Evolutionary conservation across 1,140 invertebrate species (phyloP).

Genomic region (Aradophagus sp.): DNA sequence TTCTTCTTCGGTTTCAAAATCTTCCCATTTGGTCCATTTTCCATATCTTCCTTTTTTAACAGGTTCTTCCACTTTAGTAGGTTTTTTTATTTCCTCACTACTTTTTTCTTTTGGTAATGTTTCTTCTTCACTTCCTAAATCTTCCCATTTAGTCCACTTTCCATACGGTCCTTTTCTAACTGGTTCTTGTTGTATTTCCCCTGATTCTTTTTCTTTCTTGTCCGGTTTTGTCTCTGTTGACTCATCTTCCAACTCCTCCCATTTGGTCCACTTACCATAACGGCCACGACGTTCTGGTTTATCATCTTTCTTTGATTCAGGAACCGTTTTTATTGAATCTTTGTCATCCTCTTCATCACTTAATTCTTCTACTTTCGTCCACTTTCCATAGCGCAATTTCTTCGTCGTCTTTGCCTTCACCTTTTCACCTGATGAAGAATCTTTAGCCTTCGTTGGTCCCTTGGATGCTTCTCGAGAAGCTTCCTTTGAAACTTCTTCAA

Average conservation of each 20-base stretch:
- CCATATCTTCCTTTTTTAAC: conserved; percentile 25
- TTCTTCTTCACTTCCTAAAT: conserved; percentile 7
- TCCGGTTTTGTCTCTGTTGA: conserved; percentile 14
- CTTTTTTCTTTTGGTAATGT: neutral
- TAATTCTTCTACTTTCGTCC: conserved; percentile 53
- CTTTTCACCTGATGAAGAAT: conserved; percentile 14
- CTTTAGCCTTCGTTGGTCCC: conserved; percentile 4
- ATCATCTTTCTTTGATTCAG: conserved; percentile 16
- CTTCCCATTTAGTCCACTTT: conserved; percentile 52
- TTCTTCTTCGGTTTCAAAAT: conserved; percentile 70
- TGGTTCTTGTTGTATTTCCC: conserved; percentile 20
- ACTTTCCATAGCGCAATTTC: conserved; percentile 32
- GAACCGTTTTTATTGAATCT: conserved; percentile 4
- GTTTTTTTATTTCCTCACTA: neutral
- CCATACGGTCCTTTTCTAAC: conserved; percentile 26
- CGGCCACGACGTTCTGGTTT: conserved; percentile 17
- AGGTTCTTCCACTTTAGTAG: conserved; percentile 8
- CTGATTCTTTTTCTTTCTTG: conserved; percentile 7
- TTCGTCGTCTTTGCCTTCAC: neutral
- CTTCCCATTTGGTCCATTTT: conserved; percentile 56
- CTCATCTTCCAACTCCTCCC: conserved; percentile 43
- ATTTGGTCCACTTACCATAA: conserved; percentile 51
- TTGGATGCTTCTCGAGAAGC: conserved; percentile 2
- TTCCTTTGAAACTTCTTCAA: conserved; percentile 18
- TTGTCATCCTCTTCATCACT: conserved; percentile 42